These are phyloP conservation scores for Chaetorhynchus papuensis DNA, from an alignment of 2,113 vertebrate species.

Conservation along the genomic window DNA sequence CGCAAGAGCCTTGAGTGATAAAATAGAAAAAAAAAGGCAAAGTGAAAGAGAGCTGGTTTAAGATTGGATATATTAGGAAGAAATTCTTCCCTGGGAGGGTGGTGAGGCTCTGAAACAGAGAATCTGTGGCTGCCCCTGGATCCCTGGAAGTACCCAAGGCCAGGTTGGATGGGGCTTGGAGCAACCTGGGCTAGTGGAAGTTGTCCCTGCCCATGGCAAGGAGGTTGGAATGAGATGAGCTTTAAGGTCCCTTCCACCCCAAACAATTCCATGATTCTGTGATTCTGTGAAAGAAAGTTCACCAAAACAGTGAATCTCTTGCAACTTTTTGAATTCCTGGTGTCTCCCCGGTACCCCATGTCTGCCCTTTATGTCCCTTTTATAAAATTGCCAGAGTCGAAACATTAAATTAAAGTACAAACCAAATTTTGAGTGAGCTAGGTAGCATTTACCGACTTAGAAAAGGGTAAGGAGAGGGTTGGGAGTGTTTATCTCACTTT, in stretches of 20 bases:
- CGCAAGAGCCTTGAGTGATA: not conserved
- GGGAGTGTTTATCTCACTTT: not conserved
- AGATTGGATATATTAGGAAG: not conserved
- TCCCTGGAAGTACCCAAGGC: not conserved
- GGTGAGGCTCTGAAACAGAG: accelerated
- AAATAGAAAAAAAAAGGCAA: not conserved
- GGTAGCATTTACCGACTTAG: not conserved
- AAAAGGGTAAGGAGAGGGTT: not conserved
- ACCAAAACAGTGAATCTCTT: not conserved
- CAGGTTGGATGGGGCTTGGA: accelerated
- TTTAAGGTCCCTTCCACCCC: not conserved
- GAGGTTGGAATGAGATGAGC: accelerated
- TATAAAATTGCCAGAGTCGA: not conserved
- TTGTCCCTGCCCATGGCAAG: not conserved
- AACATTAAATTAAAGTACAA: not conserved
- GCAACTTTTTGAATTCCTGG: not conserved
- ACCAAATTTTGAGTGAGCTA: not conserved
- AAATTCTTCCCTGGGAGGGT: not conserved
- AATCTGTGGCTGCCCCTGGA: not conserved
- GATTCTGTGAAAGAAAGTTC: not conserved
- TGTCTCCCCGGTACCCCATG: accelerated
- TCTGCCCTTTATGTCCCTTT: not conserved
- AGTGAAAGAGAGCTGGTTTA: not conserved
- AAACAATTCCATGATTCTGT: not conserved
- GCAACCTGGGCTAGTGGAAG: accelerated